Base-by-base conservation (phyloP, 1,140 invertebrate genomes). In the Trialeurodes vaporariorum region DNA sequence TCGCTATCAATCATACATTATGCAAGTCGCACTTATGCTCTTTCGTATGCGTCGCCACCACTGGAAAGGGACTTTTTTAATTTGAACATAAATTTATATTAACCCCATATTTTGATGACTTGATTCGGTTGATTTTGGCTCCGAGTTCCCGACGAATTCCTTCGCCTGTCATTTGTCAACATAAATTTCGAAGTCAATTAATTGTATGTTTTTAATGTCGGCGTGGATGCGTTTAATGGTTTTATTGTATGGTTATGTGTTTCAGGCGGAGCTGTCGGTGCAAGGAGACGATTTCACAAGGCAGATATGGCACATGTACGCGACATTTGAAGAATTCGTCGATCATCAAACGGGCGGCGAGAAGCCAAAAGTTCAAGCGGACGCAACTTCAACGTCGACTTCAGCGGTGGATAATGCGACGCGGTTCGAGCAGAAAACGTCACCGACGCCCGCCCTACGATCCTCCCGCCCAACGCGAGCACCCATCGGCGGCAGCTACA, bases 271-370 rank as follows among this genome's bases (percentile, higher is more conserved):
- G 67, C 67, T 76, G 67, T 73, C 75, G 13, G 71, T 76, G 21
- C 76, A 77, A 71, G 76, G 76, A 34, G 76, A 78, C 73, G 77
- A 77, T 71, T 77, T 76, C 67, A 75, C 74, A 11, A 71, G 74
- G 24, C 75, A 76, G 67, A 76, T 78, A 72, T 77, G 73, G 75
- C 74, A 77, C 65, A 78, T 78, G 77, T 78, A 78, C 68, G 76
- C 76, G 58, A 77, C 75, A 61, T 78, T 78, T 71, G 77, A 77
- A 69, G 77, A 78, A 70, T 74, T 76, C 67, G 67, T 75, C 59
- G 73, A 75, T 64, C 67, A 71, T 59, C 74, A 74, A 65, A 70
- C 69, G 17, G 63, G 67, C 12, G 34, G 34, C 34, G 34, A 5
- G 34, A 49, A 49, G 34, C 34, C 34, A 49, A 49, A 49, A 49